Percentiles rank a stretch among this genome's conserved stretches.
These are phyloP conservation scores for Theristicus caerulescens DNA, from an alignment of 2,113 vertebrate species.

Conservation along the genomic window DNA sequence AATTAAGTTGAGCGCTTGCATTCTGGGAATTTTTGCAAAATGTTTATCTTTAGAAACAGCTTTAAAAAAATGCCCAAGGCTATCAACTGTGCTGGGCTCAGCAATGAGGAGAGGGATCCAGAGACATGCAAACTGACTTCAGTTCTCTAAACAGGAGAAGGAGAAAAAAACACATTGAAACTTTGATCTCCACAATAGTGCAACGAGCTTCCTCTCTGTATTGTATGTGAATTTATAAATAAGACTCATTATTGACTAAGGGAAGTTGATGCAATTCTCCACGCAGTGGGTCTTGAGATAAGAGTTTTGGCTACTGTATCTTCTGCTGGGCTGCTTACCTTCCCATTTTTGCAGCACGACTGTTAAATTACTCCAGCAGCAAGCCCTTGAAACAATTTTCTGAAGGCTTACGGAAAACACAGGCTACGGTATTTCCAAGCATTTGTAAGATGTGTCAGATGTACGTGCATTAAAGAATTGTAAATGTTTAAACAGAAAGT, in stretches of 20 bases:
- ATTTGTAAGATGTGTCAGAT: background rate
- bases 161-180: background rate
- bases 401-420: background rate
- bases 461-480: background rate
- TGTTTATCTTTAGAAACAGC: slow-evolving; percentile 22
- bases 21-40: slow-evolving; percentile 28
- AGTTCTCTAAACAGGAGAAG: background rate
- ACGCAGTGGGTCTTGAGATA: background rate
- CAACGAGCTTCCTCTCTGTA: slow-evolving; percentile 3
- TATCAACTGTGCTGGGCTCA: background rate
- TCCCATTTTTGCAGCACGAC: background rate
- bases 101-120: background rate
- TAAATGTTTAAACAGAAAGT: background rate
- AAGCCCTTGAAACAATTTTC: background rate
- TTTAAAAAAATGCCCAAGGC: slow-evolving; percentile 6
- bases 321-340: background rate
- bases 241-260: background rate
- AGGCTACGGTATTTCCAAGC: background rate
- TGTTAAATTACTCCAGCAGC: background rate
- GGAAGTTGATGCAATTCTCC: background rate
- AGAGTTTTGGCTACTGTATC: background rate
- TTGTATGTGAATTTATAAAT: background rate
- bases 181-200: background rate
- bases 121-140: background rate
- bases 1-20: background rate